Evolutionary conservation across 2,797 vertebrate species (phyloP).

Genomic region (Phataginus tricuspis): DNA sequence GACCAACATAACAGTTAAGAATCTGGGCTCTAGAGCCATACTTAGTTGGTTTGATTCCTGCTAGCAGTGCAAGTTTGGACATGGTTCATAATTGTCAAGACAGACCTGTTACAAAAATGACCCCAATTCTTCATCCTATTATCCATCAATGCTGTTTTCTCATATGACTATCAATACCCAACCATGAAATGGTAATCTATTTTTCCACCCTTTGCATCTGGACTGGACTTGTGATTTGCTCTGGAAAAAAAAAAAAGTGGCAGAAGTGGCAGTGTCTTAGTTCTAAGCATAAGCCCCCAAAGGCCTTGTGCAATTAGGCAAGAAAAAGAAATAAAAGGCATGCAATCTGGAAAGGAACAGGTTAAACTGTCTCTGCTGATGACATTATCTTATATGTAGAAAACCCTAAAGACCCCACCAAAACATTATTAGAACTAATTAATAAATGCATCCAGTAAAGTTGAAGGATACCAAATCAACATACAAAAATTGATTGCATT

Average conservation of each 20-base stretch:
- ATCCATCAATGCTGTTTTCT: neutral
- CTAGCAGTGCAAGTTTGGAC: neutral
- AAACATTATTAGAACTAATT: neutral
- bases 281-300: neutral
- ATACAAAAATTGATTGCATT: neutral
- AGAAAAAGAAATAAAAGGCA: conserved; percentile 17
- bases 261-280: neutral
- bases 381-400: neutral
- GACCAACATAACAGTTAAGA: neutral
- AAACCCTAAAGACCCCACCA: neutral
- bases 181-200: neutral
- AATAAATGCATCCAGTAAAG: neutral
- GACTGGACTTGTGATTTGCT: neutral
- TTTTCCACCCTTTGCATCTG: neutral
- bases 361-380: neutral
- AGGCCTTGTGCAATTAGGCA: neutral
- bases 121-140: neutral
- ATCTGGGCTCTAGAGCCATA: neutral
- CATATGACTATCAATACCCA: neutral
- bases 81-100: neutral
- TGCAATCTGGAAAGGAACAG: neutral
- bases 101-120: neutral
- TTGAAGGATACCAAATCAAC: neutral
- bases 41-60: neutral
- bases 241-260: neutral